Evolutionary conservation across 23 tunicate genomes (phyloP), one percentile per base, ranked within the genome.

Genomic region (Trididemnum miniatum): DNA sequence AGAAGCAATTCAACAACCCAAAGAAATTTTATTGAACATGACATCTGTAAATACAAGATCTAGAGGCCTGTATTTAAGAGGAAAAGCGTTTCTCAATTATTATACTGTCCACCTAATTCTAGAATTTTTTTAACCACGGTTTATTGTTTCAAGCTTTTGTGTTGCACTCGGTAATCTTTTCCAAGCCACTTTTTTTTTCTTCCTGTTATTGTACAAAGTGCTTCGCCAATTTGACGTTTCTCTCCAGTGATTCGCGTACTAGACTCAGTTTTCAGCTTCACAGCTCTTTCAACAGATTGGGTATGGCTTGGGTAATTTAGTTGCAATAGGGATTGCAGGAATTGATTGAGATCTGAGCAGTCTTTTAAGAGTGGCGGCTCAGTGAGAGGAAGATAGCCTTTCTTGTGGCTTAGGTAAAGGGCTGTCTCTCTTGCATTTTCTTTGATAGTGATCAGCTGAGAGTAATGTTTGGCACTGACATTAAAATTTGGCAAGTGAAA

Each of bases 271-370:
- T 9, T 49, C 57, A 49, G 18, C 57, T 49, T 49, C 57, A 49
- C 57, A 49, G 57, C 57, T 49, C 57, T 49, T 49, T 49, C 18
- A 49, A 49, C 57, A 49, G 57, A 49, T 49, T 49, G 15, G 12
- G 57, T 49, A 18, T 49, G 57, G 57, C 57, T 12, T 12, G 57
- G 57, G 18, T 49, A 49, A 49, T 49, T 49, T 49, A 49, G 57
- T 49, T 49, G 69, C 28, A 63, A 22, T 7, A n/a, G 69, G n/a
- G 69, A 63, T 5, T 63, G 5, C n/a, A 22, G 25, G 69, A 63
- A 63, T 63, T n/a, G 69, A 7, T 63, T 63, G 5, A 63, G n/a
- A 4, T 63, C 69, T 63, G 69, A 20, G 69, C 69, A 63, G 69
- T 15, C 69, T 63, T 63, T 63, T 24, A 63, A 24, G n/a, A 63